These are phyloP conservation scores for Discoglossus pictus DNA, from an alignment of 2,797 vertebrate species.

Conservation along the genomic window DNA sequence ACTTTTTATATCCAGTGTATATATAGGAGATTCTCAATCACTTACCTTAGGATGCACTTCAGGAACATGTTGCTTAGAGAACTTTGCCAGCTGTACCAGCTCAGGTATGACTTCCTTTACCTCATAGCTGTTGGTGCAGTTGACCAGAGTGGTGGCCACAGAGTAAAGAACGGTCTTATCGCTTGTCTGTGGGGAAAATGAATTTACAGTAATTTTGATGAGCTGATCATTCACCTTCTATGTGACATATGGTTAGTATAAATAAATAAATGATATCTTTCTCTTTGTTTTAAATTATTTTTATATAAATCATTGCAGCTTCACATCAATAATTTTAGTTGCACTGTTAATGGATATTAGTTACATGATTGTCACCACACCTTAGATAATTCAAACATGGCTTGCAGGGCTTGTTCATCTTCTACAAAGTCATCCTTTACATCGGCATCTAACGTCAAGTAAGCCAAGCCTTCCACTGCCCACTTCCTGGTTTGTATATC, in stretches of 20 bases:
- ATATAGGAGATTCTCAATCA: too few relatives aligned
- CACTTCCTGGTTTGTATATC: conserved; percentile 90
- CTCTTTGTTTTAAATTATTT: too few relatives aligned
- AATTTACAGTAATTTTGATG: background rate
- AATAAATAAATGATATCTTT: too few relatives aligned
- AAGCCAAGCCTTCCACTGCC: conserved; percentile 93
- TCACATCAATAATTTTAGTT: too few relatives aligned
- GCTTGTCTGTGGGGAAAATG: conserved; percentile 72
- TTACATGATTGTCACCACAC: too few relatives aligned
- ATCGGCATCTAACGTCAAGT: conserved; percentile 93
- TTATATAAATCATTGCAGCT: too few relatives aligned
- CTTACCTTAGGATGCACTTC: conserved; percentile 95
- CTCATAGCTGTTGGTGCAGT: conserved; percentile 95
- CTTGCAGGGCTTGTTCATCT: conserved; percentile 87
- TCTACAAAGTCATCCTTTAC: conserved; percentile 98
- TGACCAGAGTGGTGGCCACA: conserved; percentile 87
- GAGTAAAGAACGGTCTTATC: conserved; percentile 96
- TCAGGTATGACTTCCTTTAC: conserved; percentile 95
- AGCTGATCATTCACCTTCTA: too few relatives aligned
- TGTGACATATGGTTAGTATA: too few relatives aligned
- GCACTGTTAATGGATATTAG: too few relatives aligned
- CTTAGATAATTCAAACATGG: conserved; percentile 96
- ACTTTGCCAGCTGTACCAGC: conserved; percentile 91
- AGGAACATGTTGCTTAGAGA: conserved; percentile 96
- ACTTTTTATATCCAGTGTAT: too few relatives aligned